phyloP scores from a whole-genome alignment of 2,888 invertebrate species.

The Caenorhabditis sp. region DNA sequence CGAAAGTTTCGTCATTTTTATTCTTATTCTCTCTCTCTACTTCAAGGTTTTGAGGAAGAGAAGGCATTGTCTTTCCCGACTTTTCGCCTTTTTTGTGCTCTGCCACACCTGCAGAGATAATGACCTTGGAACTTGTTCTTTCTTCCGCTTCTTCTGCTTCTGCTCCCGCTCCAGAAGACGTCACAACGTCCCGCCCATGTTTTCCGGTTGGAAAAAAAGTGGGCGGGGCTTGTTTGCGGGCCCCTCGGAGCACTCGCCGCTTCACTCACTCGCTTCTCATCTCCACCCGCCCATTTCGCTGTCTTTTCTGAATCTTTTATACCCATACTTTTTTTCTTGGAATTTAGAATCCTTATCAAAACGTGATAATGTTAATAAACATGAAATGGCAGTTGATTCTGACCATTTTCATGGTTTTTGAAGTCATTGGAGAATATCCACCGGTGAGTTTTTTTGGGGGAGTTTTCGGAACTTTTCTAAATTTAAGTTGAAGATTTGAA shows the following conservation, averaged over 20 bases:
- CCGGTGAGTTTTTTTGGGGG: constrained; percentile 26
- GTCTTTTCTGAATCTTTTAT: constrained; percentile 1
- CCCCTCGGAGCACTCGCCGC: constrained; percentile 28
- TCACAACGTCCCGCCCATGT: constrained; percentile 45
- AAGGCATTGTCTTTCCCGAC: constrained; percentile 26
- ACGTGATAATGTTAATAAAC: not conserved
- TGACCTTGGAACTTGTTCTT: no score
- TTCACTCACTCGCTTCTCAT: constrained; percentile 29
- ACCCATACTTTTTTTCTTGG: constrained; percentile 24
- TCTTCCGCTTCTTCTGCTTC: constrained; percentile 11
- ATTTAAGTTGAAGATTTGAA: constrained; percentile 2
- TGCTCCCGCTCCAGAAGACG: constrained; percentile 25
- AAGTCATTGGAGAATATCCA: constrained; percentile 28
- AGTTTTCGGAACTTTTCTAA: no score
- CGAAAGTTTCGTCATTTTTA: no score
- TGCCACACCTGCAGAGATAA: constrained; percentile 50
- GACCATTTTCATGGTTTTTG: not conserved
- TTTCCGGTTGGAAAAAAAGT: constrained; percentile 56
- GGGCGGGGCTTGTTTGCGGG: constrained; percentile 34
- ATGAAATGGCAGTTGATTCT: not conserved
- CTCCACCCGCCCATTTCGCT: not conserved
- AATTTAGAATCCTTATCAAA: not conserved
- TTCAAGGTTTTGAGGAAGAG: no score
- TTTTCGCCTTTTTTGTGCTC: not conserved
- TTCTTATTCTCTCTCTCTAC: constrained; percentile 30